Base-by-base conservation (phyloP, 2,113 vertebrate species). In the Irena cyanogastra region DNA sequence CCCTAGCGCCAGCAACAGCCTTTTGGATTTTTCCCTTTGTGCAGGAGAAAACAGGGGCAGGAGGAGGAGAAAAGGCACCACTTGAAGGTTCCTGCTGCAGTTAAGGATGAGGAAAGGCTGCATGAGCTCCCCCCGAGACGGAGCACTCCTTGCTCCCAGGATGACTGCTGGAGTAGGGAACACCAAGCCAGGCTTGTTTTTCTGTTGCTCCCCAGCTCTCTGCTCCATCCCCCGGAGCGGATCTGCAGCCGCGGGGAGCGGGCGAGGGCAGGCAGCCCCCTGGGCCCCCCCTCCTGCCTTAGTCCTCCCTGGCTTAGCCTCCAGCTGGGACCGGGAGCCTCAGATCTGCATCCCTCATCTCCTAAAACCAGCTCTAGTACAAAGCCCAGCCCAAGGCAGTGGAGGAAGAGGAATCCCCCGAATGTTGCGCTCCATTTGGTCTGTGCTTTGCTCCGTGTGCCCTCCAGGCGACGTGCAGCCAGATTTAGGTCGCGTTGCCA, bases 371-470 rank as follows among this genome's bases (percentile, higher is more conserved):
- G 84, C 82, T 82, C 65, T 2, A 94, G 87, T 79, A 97, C 94
- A 95, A 96, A 95, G 95, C 74, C 49, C 26, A 94, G 92, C 94
- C 87, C 77, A 89, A 75, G 92, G 95, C 93, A 33, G 78, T 0
- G 9, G 59, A 84, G 90, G 84, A 87, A 84, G 47, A 96, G 93
- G 93, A 95, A 95, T 93, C 74, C 84, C 90, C 65, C 0, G 7
- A 82, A 94, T 33, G 77, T 83, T 0, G 12, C 0, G 26, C 83
- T 96, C 93, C 93, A 96, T 87, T 94, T 87, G 91, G 82, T 87
- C 75, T 65, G 66, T 0, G 74, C 60, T 95, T 23, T 31, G 92
- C 95, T 96, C 92, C 92, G 49, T 6, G 88, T 63, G 92, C 92
- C 95, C 94, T 91, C 74, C 9, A 74, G 95, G 95, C 50, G 24